phyloP scores from a whole-genome alignment of 2,888 invertebrate genomes.

The Autographa pulchrina region DNA sequence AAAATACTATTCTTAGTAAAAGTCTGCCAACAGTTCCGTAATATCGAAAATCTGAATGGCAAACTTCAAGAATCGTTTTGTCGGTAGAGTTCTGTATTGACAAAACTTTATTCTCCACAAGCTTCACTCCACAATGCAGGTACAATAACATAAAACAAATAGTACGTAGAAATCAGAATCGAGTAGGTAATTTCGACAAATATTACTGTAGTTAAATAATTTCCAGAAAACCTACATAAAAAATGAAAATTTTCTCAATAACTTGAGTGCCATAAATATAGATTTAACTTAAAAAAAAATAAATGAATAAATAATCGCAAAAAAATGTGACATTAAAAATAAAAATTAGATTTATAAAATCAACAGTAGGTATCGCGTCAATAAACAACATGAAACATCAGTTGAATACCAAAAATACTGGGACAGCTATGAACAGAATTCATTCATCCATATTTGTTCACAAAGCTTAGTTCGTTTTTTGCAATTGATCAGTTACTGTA shows the following conservation, averaged over 20 bases:
- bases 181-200: too few relatives aligned
- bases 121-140: not conserved
- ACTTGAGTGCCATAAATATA: too few relatives aligned
- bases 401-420: not conserved
- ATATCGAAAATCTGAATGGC: slow-evolving; percentile 1
- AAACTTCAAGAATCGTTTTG: slow-evolving; percentile 6
- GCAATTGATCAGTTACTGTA: slow-evolving; percentile 4
- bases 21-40: slow-evolving; percentile 2
- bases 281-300: too few relatives aligned
- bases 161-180: too few relatives aligned
- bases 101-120: not conserved
- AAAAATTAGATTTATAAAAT: not conserved
- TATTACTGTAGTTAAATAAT: too few relatives aligned
- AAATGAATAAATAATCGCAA: too few relatives aligned
- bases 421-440: slow-evolving; percentile 4
- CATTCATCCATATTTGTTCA: slow-evolving; percentile 4
- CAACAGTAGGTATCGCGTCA: not conserved
- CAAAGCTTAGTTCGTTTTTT: slow-evolving; percentile 1
- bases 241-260: too few relatives aligned
- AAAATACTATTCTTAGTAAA: not conserved
- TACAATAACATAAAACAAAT: not conserved
- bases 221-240: too few relatives aligned
- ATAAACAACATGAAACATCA: not conserved
- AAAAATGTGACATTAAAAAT: not conserved
- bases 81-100: not conserved